Evolutionary conservation across 2,797 vertebrate genomes (phyloP).

Genomic region (Cyprinella venusta): DNA sequence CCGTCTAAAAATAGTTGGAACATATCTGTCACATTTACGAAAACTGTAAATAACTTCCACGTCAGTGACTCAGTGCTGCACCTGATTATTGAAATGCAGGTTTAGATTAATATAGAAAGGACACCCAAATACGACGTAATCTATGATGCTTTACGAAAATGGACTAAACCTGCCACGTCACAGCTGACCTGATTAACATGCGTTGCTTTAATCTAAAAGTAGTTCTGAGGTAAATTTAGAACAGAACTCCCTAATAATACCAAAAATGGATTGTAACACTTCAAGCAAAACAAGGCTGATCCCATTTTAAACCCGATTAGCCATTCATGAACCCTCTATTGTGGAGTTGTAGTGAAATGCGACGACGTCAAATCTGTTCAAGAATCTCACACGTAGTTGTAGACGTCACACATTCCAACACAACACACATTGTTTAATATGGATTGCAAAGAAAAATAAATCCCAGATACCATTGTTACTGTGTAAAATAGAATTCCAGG

Average conservation of each 20-base stretch:
- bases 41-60: neutral
- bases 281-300: conserved; percentile 27
- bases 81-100: neutral
- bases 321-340: neutral
- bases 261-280: conserved; percentile 10
- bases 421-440: neutral
- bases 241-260: conserved; percentile 20
- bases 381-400: conserved; percentile 21
- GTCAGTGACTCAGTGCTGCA: conserved; percentile 25
- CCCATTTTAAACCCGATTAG: conserved; percentile 43
- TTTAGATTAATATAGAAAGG: conserved; percentile 17
- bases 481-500: neutral
- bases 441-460: neutral
- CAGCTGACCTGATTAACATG: conserved; percentile 24
- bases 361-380: conserved; percentile 32
- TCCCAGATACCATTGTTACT: conserved; percentile 1
- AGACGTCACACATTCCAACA: conserved; percentile 29
- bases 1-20: neutral
- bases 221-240: conserved; percentile 41
- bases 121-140: conserved; percentile 1
- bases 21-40: neutral
- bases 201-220: conserved; percentile 5
- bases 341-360: conserved; percentile 22
- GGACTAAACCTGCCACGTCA: conserved; percentile 23
- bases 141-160: neutral